Conservation (phyloP, 2,113 vertebrate genomes). For the Seriola rivoliana region DNA sequence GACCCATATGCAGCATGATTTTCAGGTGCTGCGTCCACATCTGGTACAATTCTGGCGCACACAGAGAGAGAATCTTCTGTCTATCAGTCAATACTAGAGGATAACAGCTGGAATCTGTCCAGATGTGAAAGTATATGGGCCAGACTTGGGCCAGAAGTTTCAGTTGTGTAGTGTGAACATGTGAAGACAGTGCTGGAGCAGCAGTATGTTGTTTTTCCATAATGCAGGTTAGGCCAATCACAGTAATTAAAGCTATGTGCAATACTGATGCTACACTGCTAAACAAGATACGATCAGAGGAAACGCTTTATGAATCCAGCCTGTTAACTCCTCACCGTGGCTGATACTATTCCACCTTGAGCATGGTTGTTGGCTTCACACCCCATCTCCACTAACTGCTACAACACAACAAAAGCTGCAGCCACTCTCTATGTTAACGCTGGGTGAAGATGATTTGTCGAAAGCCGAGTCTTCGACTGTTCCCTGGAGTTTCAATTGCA, state of each 20-base stretch:
- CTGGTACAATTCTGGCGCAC: no score
- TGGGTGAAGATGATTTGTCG: not conserved
- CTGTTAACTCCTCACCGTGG: not conserved
- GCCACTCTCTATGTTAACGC: not conserved
- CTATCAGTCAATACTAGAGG: no score
- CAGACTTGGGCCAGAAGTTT: no score
- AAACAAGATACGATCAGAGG: not conserved
- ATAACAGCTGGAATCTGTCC: no score
- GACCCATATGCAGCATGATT: no score
- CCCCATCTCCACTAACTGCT: not conserved
- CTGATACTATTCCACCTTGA: not conserved
- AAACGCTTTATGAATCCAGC: not conserved
- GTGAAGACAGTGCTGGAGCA: no score
- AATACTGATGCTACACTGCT: not conserved
- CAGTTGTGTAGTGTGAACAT: no score
- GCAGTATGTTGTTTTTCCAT: not conserved
- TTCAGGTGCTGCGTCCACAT: no score
- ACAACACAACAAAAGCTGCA: not conserved
- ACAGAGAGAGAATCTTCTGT: no score
- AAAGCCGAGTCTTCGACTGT: not conserved
- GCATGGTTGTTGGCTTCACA: not conserved
- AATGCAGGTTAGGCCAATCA: not conserved
- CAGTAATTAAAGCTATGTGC: not conserved
- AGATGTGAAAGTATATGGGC: no score
- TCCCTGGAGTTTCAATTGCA: conserved; percentile 4